These are phyloP conservation scores for Cherax quadricarinatus DNA, from an alignment of 1,140 invertebrate genomes.

Conservation along the genomic window DNA sequence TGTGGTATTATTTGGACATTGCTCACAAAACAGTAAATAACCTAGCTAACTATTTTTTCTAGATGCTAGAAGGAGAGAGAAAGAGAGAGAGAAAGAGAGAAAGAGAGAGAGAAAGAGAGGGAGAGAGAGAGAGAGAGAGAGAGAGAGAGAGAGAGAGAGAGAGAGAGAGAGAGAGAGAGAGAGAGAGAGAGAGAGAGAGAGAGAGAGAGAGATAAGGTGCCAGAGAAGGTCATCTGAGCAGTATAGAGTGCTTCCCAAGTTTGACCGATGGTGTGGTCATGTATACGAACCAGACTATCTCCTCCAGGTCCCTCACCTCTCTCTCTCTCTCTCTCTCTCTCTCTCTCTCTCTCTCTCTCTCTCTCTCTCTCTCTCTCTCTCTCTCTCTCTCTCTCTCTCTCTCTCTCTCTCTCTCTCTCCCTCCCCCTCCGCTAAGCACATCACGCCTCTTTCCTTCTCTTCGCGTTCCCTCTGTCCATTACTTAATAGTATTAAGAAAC, in stretches of 20 bases:
- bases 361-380: not conserved
- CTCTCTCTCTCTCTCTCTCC: not conserved
- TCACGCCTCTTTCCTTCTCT: not conserved
- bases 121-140: not conserved
- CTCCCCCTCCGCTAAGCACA: not conserved
- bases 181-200: constrained; percentile 23
- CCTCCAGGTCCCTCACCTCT: not conserved
- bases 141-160: not conserved
- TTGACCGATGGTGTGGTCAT: constrained; percentile 19
- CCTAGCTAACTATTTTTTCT: too few species aligned
- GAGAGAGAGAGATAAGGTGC: not conserved
- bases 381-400: not conserved
- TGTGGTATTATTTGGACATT: not conserved
- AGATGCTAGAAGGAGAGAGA: not conserved
- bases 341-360: not conserved
- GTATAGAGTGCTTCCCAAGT: constrained; percentile 41
- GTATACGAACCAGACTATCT: not conserved
- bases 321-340: not conserved
- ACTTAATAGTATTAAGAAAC: too few species aligned
- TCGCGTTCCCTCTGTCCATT: too few species aligned
- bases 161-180: constrained; percentile 13
- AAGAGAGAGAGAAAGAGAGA: not conserved
- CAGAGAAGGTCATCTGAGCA: not conserved
- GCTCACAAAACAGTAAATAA: too few species aligned
- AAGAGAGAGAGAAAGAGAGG: constrained; percentile 18